Evolutionary conservation across 2,888 invertebrate species (phyloP), one percentile per base, ranked within the genome.

Genomic region (Netelia fuscicornis): DNA sequence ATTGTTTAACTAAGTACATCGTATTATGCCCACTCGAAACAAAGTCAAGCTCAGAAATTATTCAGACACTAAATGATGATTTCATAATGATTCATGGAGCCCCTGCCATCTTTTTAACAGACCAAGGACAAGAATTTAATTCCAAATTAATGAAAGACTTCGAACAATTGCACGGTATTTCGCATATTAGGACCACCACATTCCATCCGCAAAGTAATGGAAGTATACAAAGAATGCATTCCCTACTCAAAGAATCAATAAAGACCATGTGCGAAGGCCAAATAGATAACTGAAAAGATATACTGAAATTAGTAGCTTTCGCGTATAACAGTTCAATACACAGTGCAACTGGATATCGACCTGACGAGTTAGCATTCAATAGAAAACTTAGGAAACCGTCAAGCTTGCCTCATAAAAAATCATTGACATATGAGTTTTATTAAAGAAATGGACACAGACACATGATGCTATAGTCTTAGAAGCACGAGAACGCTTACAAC

Each of bases 1-100:
- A 78, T 62, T 70, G 77, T 77, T 48, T 77, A 68, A 77, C 64
- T 11, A 67, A 77, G 9, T 90, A 89, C 60, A 75, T 90, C 37
- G 44, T 90, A 10, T 72, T 88, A 11, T 86, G 90, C 52, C 78
- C 78, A 0, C 52, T 91, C 5, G 83, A 80, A n/a, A 84, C 87
- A 89, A 58, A 83, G 85, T 30, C 87, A 30, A 54, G 86, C 89
- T 9, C 84, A 83, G 13, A 89, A 87, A 79, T 85, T 23, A 75
- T 79, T 37, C 17, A 74, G 8, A 30, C 42, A 17, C 20, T 83
- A 44, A 74, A 83, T 23, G 64, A 78, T 20, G 72, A 84, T 3
- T 84, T 83, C 48, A 52, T 84, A 10, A 58, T 74, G 13, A 79
- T 80, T 23, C 84, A 84, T 75, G 86, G 86, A 11, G 60, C 79